Evolutionary conservation across 2,888 invertebrate genomes (phyloP).

Genomic region (Eumerus sabulonum): DNA sequence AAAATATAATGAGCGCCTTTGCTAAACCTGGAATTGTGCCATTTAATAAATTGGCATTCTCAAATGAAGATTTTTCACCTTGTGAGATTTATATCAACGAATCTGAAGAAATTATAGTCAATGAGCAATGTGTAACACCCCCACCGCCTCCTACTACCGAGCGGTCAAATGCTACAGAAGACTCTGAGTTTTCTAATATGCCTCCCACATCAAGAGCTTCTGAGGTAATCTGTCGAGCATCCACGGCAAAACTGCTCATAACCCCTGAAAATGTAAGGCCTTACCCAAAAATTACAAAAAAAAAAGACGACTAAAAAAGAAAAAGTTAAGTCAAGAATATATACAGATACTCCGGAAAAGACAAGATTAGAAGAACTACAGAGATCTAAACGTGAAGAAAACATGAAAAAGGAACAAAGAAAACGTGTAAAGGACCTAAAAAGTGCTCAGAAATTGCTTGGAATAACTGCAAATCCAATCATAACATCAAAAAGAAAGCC

Average conservation of each 20-base stretch:
- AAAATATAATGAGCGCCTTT: too few species aligned
- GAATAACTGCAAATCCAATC: background rate
- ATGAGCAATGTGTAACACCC: constrained; percentile 1
- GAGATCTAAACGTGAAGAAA: constrained; percentile 16
- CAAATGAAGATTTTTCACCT: too few species aligned
- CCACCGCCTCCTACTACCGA: background rate
- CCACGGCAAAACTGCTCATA: constrained; percentile 10
- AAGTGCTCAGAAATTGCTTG: constrained; percentile 26
- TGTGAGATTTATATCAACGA: too few species aligned
- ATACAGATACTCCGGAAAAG: constrained; percentile 11
- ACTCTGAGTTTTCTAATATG: constrained; percentile 1
- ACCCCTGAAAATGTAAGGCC: constrained; percentile 13
- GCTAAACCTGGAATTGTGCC: too few species aligned
- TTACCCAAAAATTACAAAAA: background rate
- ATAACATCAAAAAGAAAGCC: background rate
- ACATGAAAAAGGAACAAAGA: constrained; percentile 14
- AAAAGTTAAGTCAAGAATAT: constrained; percentile 1
- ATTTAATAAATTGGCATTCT: too few species aligned
- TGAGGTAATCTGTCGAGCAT: background rate
- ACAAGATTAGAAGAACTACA: constrained; percentile 15
- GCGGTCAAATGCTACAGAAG: constrained; percentile 4
- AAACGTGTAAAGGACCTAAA: constrained; percentile 4
- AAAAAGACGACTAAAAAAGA: constrained; percentile 12
- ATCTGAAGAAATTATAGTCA: background rate
- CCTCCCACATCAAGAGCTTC: constrained; percentile 12